phyloP scores from a whole-genome alignment of 2,888 invertebrate genomes.

The Pseudanteris insignis region DNA sequence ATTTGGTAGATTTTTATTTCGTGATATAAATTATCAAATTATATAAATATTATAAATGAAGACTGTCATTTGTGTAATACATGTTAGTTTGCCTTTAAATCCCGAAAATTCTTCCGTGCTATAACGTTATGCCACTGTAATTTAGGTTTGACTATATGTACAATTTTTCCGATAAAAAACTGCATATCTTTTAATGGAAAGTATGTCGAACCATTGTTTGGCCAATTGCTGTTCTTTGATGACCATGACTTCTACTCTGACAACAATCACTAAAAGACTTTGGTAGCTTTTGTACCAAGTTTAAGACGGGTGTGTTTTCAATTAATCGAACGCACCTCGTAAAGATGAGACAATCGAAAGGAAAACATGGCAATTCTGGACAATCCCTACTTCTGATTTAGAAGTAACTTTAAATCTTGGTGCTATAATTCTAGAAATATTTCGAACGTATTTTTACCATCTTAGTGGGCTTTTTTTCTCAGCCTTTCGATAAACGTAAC shows the following conservation, averaged over 20 bases:
- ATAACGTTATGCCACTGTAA: slow-evolving; percentile 13
- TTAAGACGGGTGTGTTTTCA: slow-evolving; percentile 10
- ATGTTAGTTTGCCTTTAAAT: neutral
- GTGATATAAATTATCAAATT: too few relatives aligned
- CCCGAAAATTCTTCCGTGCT: neutral
- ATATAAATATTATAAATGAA: too few relatives aligned
- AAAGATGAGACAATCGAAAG: slow-evolving; percentile 37
- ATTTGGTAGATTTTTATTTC: too few relatives aligned
- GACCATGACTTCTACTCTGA: slow-evolving; percentile 48
- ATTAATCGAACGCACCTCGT: too few relatives aligned
- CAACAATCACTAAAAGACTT: slow-evolving; percentile 59
- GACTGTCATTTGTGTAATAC: too few relatives aligned
- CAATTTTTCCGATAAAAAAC: slow-evolving; percentile 16
- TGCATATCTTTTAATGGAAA: slow-evolving; percentile 23
- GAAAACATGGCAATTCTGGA: slow-evolving; percentile 31
- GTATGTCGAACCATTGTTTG: slow-evolving; percentile 44
- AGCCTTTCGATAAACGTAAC: slow-evolving; percentile 8
- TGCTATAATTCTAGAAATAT: slow-evolving; percentile 14
- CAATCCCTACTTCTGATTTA: slow-evolving; percentile 33
- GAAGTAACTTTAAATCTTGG: slow-evolving; percentile 13
- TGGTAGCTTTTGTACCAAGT: slow-evolving; percentile 57
- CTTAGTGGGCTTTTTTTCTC: slow-evolving; percentile 2
- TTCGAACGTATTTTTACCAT: slow-evolving; percentile 12
- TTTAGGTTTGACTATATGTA: slow-evolving; percentile 10
- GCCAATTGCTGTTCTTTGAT: slow-evolving; percentile 55